Evolutionary conservation across 2,113 vertebrate genomes (phyloP).

Genomic region (Phoenicopterus ruber): DNA sequence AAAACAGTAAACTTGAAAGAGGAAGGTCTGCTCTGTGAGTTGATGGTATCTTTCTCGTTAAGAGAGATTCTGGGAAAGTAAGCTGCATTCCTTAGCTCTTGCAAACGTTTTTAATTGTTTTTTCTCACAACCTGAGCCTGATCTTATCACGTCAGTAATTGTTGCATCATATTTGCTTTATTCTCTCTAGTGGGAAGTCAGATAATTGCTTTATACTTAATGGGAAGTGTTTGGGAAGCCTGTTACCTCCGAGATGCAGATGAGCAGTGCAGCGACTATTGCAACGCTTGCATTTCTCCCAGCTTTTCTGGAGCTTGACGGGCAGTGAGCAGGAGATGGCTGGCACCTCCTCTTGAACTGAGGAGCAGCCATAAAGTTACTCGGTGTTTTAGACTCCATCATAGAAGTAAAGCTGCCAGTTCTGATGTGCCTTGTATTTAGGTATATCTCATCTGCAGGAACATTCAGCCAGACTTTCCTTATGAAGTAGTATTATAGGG

Average conservation of each 20-base stretch:
- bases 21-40: conserved; percentile 4
- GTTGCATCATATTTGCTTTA: conserved; percentile 45
- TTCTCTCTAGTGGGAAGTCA: conserved; percentile 8
- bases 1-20: not conserved
- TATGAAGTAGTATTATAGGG: conserved; percentile 44
- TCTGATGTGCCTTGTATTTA: not conserved
- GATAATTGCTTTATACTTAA: conserved; percentile 26
- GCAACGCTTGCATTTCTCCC: not conserved
- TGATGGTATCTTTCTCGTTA: conserved; percentile 23
- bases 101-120: conserved; percentile 48
- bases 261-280: not conserved
- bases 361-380: not conserved
- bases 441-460: not conserved
- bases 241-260: not conserved
- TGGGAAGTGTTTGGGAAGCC: conserved; percentile 2
- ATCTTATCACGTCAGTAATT: conserved; percentile 25
- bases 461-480: conserved; percentile 31
- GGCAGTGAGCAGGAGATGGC: not conserved
- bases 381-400: not conserved
- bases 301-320: not conserved
- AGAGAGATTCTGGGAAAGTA: conserved; percentile 20
- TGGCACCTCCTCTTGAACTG: not conserved
- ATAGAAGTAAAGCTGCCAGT: not conserved
- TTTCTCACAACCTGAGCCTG: conserved; percentile 30
- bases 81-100: conserved; percentile 35